phyloP scores from a whole-genome alignment of 1,140 invertebrate species.

The Adelges cooleyi region DNA sequence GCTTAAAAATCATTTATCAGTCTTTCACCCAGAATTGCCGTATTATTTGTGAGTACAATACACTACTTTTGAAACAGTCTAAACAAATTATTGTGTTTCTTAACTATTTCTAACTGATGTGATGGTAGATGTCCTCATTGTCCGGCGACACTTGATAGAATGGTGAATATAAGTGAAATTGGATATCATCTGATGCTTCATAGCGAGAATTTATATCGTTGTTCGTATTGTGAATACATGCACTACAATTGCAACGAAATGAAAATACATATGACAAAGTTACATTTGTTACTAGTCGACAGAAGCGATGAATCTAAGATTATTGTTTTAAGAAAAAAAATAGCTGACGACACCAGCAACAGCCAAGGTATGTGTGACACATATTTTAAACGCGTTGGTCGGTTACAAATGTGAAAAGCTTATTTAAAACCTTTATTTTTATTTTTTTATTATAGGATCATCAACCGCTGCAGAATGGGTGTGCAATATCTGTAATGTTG shows the following conservation, averaged over 20 bases:
- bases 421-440: background rate
- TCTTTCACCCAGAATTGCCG: background rate
- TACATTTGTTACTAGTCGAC: background rate
- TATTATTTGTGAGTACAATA: background rate
- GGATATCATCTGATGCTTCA: constrained; percentile 7
- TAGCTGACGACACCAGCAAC: background rate
- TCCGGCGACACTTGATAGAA: background rate
- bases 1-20: constrained; percentile 5
- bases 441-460: background rate
- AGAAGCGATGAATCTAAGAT: background rate
- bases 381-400: too few species aligned
- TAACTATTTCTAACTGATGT: background rate
- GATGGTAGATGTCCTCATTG: constrained; percentile 25
- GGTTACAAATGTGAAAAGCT: too few species aligned
- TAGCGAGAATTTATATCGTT: constrained; percentile 1
- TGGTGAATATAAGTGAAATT: background rate
- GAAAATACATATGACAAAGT: background rate
- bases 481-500: constrained; percentile 3
- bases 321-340: background rate
- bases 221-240: constrained; percentile 10
- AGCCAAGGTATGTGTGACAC: constrained; percentile 2
- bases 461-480: background rate
- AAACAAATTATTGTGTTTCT: too few species aligned
- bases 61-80: too few species aligned
- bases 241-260: constrained; percentile 4